phyloP scores from a whole-genome alignment of 2,888 invertebrate genomes.

The Atherix ibis region DNA sequence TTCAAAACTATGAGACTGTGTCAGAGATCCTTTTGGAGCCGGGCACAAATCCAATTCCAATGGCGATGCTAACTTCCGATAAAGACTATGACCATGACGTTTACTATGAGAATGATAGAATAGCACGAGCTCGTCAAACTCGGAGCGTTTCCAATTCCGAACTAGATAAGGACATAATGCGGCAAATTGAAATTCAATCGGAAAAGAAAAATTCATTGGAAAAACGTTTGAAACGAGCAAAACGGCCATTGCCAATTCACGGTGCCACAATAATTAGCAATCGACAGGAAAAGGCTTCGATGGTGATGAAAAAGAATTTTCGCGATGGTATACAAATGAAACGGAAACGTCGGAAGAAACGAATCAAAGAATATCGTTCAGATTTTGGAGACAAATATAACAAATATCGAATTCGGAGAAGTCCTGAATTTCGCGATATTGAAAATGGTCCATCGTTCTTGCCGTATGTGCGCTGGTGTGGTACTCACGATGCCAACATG shows the following conservation, averaged over 20 bases:
- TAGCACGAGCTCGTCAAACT: constrained; percentile 11
- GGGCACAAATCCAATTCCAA: constrained; percentile 19
- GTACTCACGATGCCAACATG: constrained; percentile 37
- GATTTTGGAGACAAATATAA: background rate
- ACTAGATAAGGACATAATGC: constrained; percentile 3
- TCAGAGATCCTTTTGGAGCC: constrained; percentile 22
- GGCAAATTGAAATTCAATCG: constrained; percentile 1
- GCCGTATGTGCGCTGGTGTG: constrained; percentile 37
- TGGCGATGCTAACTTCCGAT: constrained; percentile 19
- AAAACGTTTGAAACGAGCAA: constrained; percentile 4
- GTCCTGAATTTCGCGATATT: background rate
- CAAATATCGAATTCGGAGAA: constrained; percentile 1
- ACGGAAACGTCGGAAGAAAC: constrained; percentile 7
- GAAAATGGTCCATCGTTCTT: constrained; percentile 23
- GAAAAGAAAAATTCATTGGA: constrained; percentile 1
- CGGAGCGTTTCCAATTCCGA: constrained; percentile 5
- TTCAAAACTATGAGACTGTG: constrained; percentile 31
- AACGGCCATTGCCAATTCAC: no score
- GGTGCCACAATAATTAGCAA: constrained; percentile 10
- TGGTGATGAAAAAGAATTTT: background rate
- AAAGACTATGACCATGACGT: constrained; percentile 9
- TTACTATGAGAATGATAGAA: constrained; percentile 13
- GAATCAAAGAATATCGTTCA: no score
- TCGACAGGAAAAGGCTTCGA: constrained; percentile 6
- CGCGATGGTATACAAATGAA: constrained; percentile 2